Evolutionary conservation across 2,797 vertebrate species (phyloP).

Genomic region (Heliangelus exortis): DNA sequence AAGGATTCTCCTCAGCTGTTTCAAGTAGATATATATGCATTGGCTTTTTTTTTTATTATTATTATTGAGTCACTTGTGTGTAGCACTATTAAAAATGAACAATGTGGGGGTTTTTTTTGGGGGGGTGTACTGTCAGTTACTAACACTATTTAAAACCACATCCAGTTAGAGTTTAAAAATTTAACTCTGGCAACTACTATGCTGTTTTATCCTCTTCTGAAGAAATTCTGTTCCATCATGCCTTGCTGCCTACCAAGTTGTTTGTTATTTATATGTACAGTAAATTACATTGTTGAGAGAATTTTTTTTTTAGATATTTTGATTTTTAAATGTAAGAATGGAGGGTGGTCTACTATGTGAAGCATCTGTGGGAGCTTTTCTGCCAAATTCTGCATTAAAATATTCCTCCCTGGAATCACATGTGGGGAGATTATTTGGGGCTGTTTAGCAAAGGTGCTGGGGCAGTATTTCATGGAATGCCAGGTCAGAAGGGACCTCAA

Average conservation of each 20-base stretch:
- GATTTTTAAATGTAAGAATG: background rate
- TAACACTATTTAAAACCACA: background rate
- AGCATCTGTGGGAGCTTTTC: background rate
- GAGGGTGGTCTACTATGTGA: background rate
- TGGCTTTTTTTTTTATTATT: background rate
- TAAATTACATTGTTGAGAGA: background rate
- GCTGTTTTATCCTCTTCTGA: background rate
- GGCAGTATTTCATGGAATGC: background rate
- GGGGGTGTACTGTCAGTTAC: background rate
- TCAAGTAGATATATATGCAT: background rate
- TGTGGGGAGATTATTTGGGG: background rate
- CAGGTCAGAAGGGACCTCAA: no score
- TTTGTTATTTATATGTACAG: slow-evolving; percentile 61
- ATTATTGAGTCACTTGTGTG: background rate
- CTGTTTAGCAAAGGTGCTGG: background rate
- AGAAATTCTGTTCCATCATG: background rate
- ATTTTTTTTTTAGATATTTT: background rate
- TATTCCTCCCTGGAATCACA: background rate
- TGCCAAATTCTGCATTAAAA: background rate
- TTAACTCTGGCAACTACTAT: background rate
- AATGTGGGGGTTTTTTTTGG: background rate
- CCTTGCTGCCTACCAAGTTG: background rate
- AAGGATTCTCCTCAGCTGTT: background rate
- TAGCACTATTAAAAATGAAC: background rate
- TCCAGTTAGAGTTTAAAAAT: background rate